Conservation (phyloP, 2,797 vertebrate species). For the Oophaga sylvatica region DNA sequence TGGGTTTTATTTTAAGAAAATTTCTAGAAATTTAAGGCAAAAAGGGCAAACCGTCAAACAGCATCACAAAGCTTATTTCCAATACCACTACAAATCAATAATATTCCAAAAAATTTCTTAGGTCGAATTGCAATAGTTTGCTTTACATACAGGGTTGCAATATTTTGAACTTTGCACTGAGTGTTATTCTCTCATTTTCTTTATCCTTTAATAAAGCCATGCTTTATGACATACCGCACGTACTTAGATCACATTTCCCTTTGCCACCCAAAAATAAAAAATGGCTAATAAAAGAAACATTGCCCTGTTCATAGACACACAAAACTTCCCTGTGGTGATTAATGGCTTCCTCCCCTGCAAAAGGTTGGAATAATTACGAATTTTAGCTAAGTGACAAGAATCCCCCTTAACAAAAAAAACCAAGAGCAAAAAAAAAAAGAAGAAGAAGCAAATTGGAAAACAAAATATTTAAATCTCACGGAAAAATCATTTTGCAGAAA, state of each 20-base stretch:
- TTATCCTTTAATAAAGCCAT: not conserved
- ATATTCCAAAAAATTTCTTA: no score
- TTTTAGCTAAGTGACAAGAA: conserved; percentile 36
- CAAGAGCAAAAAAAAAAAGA: conserved; percentile 23
- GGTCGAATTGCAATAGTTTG: no score
- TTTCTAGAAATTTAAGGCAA: no score
- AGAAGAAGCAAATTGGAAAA: conserved; percentile 15
- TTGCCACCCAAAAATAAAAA: not conserved
- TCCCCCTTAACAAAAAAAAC: conserved; percentile 21
- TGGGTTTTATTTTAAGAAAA: no score
- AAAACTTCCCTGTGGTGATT: not conserved
- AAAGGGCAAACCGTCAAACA: no score
- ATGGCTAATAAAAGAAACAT: not conserved
- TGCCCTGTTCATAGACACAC: not conserved
- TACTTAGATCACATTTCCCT: not conserved
- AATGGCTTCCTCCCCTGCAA: not conserved
- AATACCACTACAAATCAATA: no score
- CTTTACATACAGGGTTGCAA: no score
- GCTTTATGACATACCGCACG: not conserved
- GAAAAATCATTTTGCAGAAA: conserved; percentile 34
- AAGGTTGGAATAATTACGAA: not conserved
- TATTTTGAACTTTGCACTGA: no score
- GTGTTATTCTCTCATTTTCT: no score
- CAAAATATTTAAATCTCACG: conserved; percentile 21
- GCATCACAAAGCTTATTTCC: no score